These are phyloP conservation scores for Lepidothrix coronata DNA, from an alignment of 2,113 vertebrate genomes.

Conservation along the genomic window DNA sequence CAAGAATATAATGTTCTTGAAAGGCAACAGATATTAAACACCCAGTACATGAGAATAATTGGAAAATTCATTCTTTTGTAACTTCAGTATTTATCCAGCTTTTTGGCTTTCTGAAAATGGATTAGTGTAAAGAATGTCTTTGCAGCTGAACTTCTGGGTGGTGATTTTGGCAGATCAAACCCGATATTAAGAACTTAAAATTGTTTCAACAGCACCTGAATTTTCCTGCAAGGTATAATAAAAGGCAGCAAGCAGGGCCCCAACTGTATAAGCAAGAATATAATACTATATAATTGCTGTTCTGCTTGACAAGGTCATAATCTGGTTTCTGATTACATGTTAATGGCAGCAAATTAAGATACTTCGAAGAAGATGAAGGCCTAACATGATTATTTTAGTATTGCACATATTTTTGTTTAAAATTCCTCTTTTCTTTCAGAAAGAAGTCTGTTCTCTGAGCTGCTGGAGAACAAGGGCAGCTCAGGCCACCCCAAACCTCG, in stretches of 20 bases:
- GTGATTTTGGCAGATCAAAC: background rate
- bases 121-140: background rate
- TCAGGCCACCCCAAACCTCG: slow-evolving; percentile 27
- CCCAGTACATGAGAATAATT: background rate
- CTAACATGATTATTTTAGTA: background rate
- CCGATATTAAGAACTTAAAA: background rate
- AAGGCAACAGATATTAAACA: background rate
- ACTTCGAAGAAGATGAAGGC: background rate
- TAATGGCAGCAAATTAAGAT: background rate
- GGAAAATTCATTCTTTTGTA: background rate
- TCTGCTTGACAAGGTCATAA: background rate
- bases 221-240: background rate
- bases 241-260: background rate
- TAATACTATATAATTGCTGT: background rate
- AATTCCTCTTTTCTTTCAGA: background rate
- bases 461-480: slow-evolving; percentile 36
- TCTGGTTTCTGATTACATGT: background rate
- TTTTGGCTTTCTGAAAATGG: background rate
- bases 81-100: background rate
- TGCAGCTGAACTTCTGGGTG: background rate
- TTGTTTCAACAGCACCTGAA: background rate
- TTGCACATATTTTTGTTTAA: background rate
- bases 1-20: background rate
- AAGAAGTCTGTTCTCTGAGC: background rate
- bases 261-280: background rate